Conservation (phyloP, 2,888 invertebrate genomes). For the Hedychridium roseum region DNA sequence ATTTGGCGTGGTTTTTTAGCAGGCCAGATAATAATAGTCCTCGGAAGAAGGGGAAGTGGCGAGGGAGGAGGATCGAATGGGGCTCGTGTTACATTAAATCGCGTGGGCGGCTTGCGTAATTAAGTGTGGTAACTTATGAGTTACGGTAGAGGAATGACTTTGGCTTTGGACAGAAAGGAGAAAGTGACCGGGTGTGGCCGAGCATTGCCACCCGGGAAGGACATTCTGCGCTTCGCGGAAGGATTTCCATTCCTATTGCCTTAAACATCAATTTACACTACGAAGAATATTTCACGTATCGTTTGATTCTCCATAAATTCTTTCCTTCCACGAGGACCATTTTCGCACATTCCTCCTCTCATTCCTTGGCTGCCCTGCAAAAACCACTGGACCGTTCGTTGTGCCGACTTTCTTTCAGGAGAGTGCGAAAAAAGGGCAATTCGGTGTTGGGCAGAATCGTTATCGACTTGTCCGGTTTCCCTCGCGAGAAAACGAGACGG, state of each 20-base stretch:
- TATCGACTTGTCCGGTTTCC: conserved; percentile 44
- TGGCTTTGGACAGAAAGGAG: conserved; percentile 45
- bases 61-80: no score
- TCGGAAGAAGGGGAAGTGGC: no score
- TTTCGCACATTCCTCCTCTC: no score
- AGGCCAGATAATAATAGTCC: no score
- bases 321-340: no score
- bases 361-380: no score
- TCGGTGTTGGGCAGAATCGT: conserved; percentile 2
- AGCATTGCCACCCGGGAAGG: conserved; percentile 20
- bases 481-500: no score
- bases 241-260: conserved; percentile 15
- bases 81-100: conserved; percentile 32
- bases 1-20: no score
- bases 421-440: conserved; percentile 12
- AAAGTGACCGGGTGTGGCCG: conserved; percentile 45
- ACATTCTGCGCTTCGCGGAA: conserved; percentile 23
- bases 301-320: no score
- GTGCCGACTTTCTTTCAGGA: conserved; percentile 19
- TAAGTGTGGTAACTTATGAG: conserved; percentile 40
- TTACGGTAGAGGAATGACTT: conserved; percentile 41
- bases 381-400: no score
- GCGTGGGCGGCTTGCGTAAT: conserved; percentile 49
- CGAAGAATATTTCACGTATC: no score
- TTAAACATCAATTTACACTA: no score